Conservation (phyloP, 2,113 vertebrate species). For the Amphiprion ocellaris region DNA sequence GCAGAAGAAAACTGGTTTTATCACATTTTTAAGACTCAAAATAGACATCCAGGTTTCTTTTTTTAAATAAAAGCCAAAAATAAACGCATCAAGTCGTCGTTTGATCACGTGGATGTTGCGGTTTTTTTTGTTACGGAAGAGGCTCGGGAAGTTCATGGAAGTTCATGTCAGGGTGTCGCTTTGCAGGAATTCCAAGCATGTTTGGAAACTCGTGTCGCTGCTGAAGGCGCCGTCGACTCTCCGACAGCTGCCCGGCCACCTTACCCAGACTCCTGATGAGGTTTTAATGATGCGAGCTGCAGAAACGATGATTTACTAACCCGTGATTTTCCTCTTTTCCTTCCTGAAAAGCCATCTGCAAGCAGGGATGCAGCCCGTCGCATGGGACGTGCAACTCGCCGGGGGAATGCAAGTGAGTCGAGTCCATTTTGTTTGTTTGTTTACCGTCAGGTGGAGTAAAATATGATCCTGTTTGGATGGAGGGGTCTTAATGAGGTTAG, state of each 20-base stretch:
- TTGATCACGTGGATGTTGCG: neutral
- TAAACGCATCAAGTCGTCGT: neutral
- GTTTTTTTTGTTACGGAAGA: neutral
- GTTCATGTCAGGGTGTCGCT: conserved; percentile 37
- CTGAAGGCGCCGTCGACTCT: neutral
- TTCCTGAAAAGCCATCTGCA: conserved; percentile 90
- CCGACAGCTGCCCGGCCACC: neutral
- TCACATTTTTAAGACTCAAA: no score
- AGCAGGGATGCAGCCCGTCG: conserved; percentile 91
- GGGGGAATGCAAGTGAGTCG: conserved; percentile 94
- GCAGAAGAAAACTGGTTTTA: no score
- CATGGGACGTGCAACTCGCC: conserved; percentile 89
- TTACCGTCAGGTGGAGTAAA: conserved; percentile 3
- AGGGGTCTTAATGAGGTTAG: conserved; percentile 51
- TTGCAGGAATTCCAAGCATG: conserved; percentile 55
- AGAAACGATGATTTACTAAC: neutral
- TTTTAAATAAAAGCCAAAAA: neutral
- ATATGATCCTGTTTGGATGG: conserved; percentile 49
- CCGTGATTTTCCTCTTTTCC: conserved; percentile 12
- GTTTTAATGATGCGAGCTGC: conserved; percentile 5
- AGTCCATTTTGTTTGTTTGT: neutral
- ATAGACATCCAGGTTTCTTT: no score
- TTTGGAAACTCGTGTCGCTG: conserved; percentile 15
- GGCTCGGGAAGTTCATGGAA: conserved; percentile 13
- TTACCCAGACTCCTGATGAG: neutral